Conservation (phyloP, 2,113 vertebrate genomes). For the Myotis lucifugus region DNA sequence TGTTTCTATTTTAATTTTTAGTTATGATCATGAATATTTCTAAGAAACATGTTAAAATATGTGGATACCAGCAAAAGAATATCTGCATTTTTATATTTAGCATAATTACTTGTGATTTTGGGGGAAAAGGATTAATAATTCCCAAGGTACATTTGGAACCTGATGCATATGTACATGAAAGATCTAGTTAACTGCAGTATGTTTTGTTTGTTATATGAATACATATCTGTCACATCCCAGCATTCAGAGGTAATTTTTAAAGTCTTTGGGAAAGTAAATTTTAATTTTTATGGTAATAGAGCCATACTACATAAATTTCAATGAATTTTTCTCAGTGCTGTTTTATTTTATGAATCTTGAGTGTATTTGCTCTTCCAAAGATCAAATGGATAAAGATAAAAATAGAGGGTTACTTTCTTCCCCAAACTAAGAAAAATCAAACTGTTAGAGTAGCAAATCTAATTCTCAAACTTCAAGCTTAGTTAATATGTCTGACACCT, state of each 20-base stretch:
- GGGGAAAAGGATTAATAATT: neutral
- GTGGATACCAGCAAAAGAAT: neutral
- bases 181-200: slow-evolving; percentile 6
- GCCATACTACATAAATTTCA: neutral
- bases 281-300: neutral
- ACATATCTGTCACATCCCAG: neutral
- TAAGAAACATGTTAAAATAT: neutral
- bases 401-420: neutral
- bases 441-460: neutral
- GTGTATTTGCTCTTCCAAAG: neutral
- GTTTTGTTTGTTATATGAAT: slow-evolving; percentile 1
- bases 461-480: neutral
- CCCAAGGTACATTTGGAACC: neutral
- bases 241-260: neutral
- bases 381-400: neutral
- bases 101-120: slow-evolving; percentile 34
- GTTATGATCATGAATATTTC: neutral
- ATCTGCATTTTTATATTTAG: neutral
- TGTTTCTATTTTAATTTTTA: neutral
- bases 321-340: slow-evolving; percentile 1
- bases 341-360: neutral
- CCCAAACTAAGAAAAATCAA: neutral
- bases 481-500: neutral
- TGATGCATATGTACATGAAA: neutral
- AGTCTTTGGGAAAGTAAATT: neutral